phyloP scores from a whole-genome alignment of 30 jellyfish, hydroid and myxozoan genomes.

The Phacellophora camtschatica region DNA sequence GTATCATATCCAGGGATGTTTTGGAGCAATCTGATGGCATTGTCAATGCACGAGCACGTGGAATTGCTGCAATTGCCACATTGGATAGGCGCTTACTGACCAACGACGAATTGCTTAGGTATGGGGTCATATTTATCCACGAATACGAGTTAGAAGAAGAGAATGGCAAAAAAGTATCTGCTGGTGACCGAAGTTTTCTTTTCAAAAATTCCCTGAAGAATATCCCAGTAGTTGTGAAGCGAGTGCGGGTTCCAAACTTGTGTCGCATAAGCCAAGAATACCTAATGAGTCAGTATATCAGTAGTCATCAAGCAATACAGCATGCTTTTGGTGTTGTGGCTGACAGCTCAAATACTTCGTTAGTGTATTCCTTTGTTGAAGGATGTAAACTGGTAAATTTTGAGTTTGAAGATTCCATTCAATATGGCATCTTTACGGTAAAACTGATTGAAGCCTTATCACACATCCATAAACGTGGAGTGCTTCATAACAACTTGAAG shows the following conservation, averaged over 20 bases:
- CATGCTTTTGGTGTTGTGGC: too few relatives aligned
- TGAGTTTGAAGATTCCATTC: not conserved
- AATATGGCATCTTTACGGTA: not conserved
- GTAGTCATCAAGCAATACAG: too few relatives aligned
- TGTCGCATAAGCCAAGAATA: not conserved
- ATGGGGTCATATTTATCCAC: not conserved
- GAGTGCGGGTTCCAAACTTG: not conserved
- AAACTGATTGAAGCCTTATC: not conserved
- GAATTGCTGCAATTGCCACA: not conserved
- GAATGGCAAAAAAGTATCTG: not conserved
- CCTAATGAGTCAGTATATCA: not conserved
- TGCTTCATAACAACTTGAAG: conserved; percentile 4
- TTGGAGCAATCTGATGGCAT: not conserved
- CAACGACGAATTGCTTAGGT: not conserved
- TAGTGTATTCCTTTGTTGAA: too few relatives aligned
- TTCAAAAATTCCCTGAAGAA: not conserved
- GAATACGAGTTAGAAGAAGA: not conserved
- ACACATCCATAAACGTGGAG: conserved; percentile 9
- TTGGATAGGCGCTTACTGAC: not conserved
- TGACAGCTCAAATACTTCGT: too few relatives aligned
- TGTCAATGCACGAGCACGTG: conserved; percentile 2
- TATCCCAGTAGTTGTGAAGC: not conserved
- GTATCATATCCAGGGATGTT: not conserved
- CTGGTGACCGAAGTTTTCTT: not conserved
- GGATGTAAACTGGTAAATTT: not conserved